Evolutionary conservation across 1,140 invertebrate genomes (phyloP), one percentile per base, ranked within the genome.

Genomic region (Epicauta chinensis): DNA sequence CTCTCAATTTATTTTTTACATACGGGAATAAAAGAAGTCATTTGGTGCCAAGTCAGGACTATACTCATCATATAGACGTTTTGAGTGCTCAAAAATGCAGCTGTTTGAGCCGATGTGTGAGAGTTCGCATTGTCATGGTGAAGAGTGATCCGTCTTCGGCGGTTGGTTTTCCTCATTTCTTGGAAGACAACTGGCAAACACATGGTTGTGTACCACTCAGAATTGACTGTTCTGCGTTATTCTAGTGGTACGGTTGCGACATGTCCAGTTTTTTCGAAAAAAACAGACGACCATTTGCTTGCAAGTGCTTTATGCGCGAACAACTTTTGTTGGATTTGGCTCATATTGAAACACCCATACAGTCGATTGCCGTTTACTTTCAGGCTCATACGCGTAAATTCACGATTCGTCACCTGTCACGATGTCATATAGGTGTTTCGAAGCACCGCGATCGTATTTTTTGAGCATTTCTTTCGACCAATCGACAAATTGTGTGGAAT

Each of bases 261-360:
- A 59, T 60, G 53, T 43, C 57, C 53, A 49, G 15, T 62, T 56
- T 40, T 60, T 13, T 38, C 52, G 16, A 65, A 60, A 43, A n/a
- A 60, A 63, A 62, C 50, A 55, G 29, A 40, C 54, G 29, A 58
- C 38, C 56, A 65, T 67, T 64, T 66, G 54, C 47, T 66, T 61
- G 9, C 51, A 59, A 13, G 56, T 59, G 52, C 59, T 68, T 58
- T 59, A 42, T 45, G 36, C 48, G 16, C 59, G 58, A 64, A 63
- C 51, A 58, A 66, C 58, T 68, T 57, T 68, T 51, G 59, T 67
- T 62, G 61, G 60, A 45, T 69, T 68, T 53, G 53, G 52, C 51
- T 69, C 62, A 38, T 64, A 52, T 66, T 66, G 61, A 44, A 52
- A 35, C 5, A 52, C 35, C 34, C 50, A 52, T 34, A 53, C 42